Evolutionary conservation across 2,888 invertebrate genomes (phyloP).

Genomic region (Polyommatus iphigenia): DNA sequence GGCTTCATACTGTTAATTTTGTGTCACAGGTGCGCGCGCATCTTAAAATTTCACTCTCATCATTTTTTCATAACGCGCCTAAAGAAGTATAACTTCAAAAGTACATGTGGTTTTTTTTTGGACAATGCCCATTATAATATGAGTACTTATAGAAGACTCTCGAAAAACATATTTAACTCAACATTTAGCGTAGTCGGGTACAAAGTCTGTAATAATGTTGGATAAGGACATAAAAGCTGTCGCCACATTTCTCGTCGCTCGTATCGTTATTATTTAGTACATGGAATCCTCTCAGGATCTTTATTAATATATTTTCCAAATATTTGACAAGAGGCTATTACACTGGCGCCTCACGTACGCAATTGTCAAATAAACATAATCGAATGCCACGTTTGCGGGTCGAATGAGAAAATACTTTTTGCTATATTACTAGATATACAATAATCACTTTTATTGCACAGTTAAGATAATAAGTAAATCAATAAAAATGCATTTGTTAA

Average conservation of each 20-base stretch:
- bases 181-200: too few species aligned
- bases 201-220: background rate
- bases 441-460: background rate
- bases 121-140: too few species aligned
- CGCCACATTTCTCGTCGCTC: background rate
- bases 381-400: constrained; percentile 4
- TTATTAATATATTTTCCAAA: constrained; percentile 7
- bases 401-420: background rate
- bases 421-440: background rate
- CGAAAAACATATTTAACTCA: too few species aligned
- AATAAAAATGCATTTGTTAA: too few species aligned
- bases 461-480: too few species aligned
- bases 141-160: too few species aligned
- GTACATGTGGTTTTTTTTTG: too few species aligned
- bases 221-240: background rate
- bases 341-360: constrained; percentile 28
- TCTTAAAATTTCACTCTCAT: too few species aligned
- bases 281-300: background rate
- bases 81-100: too few species aligned
- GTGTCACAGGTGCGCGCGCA: too few species aligned
- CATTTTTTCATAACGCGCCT: too few species aligned
- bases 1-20: too few species aligned
- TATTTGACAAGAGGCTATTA: background rate
- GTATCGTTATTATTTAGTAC: constrained; percentile 1
- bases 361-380: constrained; percentile 25